Evolutionary conservation across 1,140 invertebrate genomes (phyloP), one percentile per base, ranked within the genome.

Genomic region (Gonatopus flavifemur): DNA sequence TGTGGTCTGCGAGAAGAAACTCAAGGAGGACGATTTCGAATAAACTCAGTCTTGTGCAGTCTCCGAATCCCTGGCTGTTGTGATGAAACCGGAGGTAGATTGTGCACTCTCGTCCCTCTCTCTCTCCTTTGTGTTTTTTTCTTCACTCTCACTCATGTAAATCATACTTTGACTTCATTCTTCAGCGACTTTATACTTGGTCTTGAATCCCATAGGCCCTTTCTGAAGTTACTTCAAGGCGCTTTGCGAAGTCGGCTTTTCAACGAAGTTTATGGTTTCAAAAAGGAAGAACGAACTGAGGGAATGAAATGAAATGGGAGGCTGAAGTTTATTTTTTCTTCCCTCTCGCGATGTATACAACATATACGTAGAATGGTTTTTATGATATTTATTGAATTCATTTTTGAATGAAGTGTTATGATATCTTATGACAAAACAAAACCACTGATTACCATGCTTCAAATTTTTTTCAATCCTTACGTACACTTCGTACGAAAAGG

Each of bases 21-120:
- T 58, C 60, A 57, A 63, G 60, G 60, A 57, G 57, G 57, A 55
- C 55, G 60, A 63, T 63, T 63, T 63, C 57, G 55, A 63, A 57
- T 63, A 60, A 63, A 63, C 60, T 63, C 60, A 60, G 58, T 57
- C 60, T 60, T 63, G 55, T 42, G 49, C 55, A 57, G 38, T 50
- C 55, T 54, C 57, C 45, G 51, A 59, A 41, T 58, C 58, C n/a
- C n/a, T n/a, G 41, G 41, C 36, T n/a, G 51, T 31, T 28, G 46
- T 43, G 55, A 55, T 58, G 59, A 59, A 62, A 56, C 49, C 49
- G 52, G 49, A 52, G 52, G 59, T n/a, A n/a, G n/a, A n/a, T n/a
- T n/a, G 48, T 41, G n/a, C 43, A 20, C 41, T 35, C 12, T 16
- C 30, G 31, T 21, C 28, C 31, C 13, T n/a, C n/a, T n/a, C n/a